Conservation (phyloP, 1,140 invertebrate species). For the Paraescarpia echinospica region DNA sequence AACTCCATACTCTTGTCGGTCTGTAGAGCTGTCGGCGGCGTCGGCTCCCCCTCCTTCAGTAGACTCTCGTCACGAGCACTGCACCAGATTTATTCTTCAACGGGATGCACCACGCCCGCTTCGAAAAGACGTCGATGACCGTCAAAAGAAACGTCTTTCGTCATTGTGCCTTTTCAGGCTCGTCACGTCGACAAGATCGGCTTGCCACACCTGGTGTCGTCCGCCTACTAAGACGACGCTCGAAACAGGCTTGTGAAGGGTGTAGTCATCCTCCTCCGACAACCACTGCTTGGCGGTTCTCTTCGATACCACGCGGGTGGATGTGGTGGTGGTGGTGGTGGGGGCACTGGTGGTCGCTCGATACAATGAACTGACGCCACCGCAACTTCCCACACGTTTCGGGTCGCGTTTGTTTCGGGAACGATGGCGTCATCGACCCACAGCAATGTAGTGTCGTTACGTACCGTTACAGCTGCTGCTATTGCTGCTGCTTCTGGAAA, state of each 20-base stretch:
- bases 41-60: constrained; percentile 33
- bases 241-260: constrained; percentile 25
- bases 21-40: neutral
- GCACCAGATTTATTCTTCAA: constrained; percentile 58
- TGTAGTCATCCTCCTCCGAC: constrained; percentile 26
- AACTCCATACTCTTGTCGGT: constrained; percentile 31
- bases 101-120: constrained; percentile 57
- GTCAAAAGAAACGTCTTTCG: constrained; percentile 57
- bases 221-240: constrained; percentile 24
- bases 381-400: too few species aligned
- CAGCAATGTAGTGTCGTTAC: too few species aligned
- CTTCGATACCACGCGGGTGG: neutral
- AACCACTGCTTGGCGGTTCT: constrained; percentile 12
- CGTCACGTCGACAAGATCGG: constrained; percentile 51
- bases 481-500: too few species aligned
- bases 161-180: constrained; percentile 49
- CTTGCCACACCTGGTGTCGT: constrained; percentile 53
- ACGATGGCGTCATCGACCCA: too few species aligned
- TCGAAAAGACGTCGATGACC: constrained; percentile 59
- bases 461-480: too few species aligned
- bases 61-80: constrained; percentile 33
- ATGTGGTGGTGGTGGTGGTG: too few species aligned
- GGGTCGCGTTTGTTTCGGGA: too few species aligned
- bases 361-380: too few species aligned
- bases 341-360: too few species aligned